A percentile compares a stretch with the other conserved stretches of the same genome.
These are phyloP conservation scores for Thunnus albacares DNA, from an alignment of 2,797 vertebrate genomes.

Conservation along the genomic window DNA sequence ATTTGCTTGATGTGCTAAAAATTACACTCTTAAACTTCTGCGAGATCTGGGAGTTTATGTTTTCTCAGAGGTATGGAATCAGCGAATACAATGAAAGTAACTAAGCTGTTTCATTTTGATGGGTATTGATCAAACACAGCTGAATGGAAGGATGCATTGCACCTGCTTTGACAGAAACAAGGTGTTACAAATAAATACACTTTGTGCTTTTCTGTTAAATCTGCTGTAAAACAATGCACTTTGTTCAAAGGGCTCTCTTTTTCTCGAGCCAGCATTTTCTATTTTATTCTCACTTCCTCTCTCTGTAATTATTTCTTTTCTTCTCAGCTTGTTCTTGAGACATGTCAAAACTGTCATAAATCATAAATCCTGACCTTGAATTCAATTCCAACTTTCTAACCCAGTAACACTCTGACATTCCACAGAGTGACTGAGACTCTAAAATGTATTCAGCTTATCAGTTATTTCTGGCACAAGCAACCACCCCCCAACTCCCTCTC, in stretches of 20 bases:
- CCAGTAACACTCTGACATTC: slow-evolving; percentile 64
- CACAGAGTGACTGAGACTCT: slow-evolving; percentile 63
- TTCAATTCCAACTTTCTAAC: slow-evolving; percentile 56
- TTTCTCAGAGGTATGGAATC: slow-evolving; percentile 29
- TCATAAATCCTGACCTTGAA: slow-evolving; percentile 74
- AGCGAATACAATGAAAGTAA: slow-evolving; percentile 30
- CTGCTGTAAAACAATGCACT: slow-evolving; percentile 23
- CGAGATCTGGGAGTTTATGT: slow-evolving; percentile 8
- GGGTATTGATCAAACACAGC: slow-evolving; percentile 48
- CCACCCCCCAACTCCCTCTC: slow-evolving; percentile 62
- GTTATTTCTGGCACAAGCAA: slow-evolving; percentile 77
- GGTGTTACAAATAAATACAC: slow-evolving; percentile 37
- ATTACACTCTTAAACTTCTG: background rate
- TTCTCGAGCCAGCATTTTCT: background rate
- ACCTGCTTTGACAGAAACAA: slow-evolving; percentile 44
- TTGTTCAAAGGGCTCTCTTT: slow-evolving; percentile 16
- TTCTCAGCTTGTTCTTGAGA: slow-evolving; percentile 37
- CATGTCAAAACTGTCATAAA: slow-evolving; percentile 51
- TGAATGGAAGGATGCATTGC: slow-evolving; percentile 14
- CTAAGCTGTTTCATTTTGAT: slow-evolving; percentile 47
- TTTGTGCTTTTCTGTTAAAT: slow-evolving; percentile 43
- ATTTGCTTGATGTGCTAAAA: slow-evolving; percentile 12
- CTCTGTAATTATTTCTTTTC: slow-evolving; percentile 35
- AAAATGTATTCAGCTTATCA: slow-evolving; percentile 80
- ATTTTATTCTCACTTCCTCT: slow-evolving; percentile 21